Base-by-base conservation (phyloP, 1,140 invertebrate species). In the Drosophila burlai region DNA sequence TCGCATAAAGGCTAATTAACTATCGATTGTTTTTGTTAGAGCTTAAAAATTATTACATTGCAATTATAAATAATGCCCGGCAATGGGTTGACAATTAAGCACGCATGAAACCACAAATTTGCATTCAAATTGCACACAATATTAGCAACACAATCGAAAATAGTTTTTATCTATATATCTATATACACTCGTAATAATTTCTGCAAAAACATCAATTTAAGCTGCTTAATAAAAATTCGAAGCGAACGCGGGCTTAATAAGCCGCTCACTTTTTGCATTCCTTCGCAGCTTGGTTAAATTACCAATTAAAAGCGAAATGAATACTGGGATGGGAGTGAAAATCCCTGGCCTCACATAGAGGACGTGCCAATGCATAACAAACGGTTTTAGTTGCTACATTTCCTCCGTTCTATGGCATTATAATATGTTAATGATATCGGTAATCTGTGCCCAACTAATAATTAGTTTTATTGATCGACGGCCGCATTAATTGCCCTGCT, bases 31-130 rank as follows among this genome's bases (percentile, higher is more conserved):
- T 65, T 65, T 65, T 75, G 45, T 42, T 36, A 42, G 60, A 45
- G 38, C 31, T 29, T 62, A 49, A 43, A 71, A 73, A 77, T 73
- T 80, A 77, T 74, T 83, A 77, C 63, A 69, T 34, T 64, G 77
- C 76, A 87, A 87, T 86, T 82, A 85, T 76, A 83, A 77, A 71
- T 71, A 49, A 49, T 49, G 64, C 55, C 67, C 46, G 58, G 47
- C 80, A 78, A 74, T 68, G 74, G 76, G 61, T 68, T 89, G 63
- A 66, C 72, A 90, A 89, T 89, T 90, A 90, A 81, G 81, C 57
- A 89, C 81, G 81, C 75, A 81, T 81, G 71, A 62, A 58, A 90
- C 85, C 85, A 62, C 85, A 90, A 76, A 90, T 90, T 82, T 90
- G 75, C 81, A 79, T 85, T 90, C 68, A 82, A 90, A 76, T 71